A percentile compares a stretch with the other conserved stretches of the same genome.
Conservation (phyloP, 2,797 vertebrate species). For the Sciurus carolinensis region DNA sequence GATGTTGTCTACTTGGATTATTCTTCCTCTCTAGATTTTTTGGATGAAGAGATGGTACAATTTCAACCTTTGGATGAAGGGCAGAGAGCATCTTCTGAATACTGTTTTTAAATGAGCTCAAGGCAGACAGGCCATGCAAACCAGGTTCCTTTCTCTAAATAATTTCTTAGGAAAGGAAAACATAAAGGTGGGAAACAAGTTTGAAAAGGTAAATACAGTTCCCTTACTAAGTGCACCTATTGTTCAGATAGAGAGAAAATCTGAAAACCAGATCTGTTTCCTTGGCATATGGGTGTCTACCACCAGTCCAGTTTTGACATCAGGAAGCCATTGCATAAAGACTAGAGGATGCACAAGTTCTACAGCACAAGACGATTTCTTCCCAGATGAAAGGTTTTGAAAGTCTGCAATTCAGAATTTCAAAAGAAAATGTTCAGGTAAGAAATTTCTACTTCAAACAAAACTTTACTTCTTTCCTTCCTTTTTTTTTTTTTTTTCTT, state of each 20-base stretch:
- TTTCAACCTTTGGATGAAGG: constrained; percentile 44
- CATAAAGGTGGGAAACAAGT: neutral
- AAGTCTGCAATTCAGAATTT: constrained; percentile 36
- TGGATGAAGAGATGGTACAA: constrained; percentile 44
- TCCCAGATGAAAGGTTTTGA: neutral
- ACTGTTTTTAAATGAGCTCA: neutral
- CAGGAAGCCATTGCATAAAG: neutral
- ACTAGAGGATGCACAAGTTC: neutral
- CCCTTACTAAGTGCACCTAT: neutral
- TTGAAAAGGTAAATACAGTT: constrained; percentile 6
- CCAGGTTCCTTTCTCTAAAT: neutral
- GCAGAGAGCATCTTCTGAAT: neutral
- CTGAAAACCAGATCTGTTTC: neutral
- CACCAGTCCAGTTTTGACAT: neutral
- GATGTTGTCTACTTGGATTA: constrained; percentile 11
- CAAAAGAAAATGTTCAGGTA: constrained; percentile 32
- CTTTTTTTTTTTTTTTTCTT: neutral
- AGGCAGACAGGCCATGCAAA: neutral
- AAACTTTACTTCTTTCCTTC: neutral
- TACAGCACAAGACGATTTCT: neutral
- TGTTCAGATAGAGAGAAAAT: neutral
- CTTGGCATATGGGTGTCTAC: neutral
- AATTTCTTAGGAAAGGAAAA: neutral
- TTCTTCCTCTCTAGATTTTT: constrained; percentile 57
- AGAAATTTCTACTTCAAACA: constrained; percentile 50